Conservation (phyloP, 2,113 vertebrate genomes). For the Oophaga pumilio region DNA sequence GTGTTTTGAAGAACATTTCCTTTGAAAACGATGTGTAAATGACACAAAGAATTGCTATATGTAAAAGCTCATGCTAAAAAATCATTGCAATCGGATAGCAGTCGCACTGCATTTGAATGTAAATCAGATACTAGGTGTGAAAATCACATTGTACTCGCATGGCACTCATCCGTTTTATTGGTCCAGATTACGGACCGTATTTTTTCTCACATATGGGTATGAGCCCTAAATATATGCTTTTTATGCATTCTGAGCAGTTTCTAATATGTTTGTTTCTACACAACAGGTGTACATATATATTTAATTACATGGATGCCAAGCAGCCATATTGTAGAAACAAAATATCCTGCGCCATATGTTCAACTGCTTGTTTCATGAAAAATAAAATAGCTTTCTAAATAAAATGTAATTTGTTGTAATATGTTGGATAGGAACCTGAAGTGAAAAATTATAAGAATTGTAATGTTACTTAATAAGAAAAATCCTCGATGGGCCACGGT, state of each 20-base stretch:
- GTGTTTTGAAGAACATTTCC: no score
- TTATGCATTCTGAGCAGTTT: not conserved
- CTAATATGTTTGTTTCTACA: not conserved
- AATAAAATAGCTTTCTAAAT: conserved; percentile 4
- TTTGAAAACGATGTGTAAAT: no score
- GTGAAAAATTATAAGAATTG: not conserved
- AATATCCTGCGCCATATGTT: not conserved
- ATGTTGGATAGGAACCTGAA: conserved; percentile 1
- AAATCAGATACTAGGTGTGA: no score
- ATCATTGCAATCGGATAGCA: no score
- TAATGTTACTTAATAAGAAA: not conserved
- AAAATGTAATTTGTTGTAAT: conserved; percentile 11
- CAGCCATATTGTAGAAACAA: not conserved
- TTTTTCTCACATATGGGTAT: no score
- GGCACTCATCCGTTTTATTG: no score
- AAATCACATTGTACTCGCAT: no score
- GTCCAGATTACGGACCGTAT: no score
- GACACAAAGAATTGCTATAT: no score
- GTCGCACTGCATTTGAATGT: no score
- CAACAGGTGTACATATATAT: not conserved
- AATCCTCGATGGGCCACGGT: not conserved
- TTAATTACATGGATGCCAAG: not conserved
- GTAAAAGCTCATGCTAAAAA: no score
- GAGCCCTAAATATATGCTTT: no score
- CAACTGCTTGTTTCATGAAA: not conserved